These are phyloP conservation scores for Temnothorax rugatulus DNA, from an alignment of 2,888 invertebrate species.

Conservation along the genomic window DNA sequence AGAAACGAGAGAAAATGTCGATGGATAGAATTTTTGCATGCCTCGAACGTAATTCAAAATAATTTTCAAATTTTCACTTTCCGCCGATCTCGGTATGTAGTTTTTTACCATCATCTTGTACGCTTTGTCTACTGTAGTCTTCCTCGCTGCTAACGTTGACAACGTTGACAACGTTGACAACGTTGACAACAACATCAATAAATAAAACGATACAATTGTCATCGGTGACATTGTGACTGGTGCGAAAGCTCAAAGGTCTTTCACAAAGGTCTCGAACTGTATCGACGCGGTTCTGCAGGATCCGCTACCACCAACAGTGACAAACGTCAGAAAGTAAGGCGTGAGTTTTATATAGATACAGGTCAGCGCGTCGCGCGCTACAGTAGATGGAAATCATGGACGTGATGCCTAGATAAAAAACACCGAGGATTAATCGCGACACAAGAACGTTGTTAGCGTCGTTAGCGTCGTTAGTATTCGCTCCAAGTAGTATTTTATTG, in stretches of 20 bases:
- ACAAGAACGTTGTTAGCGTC: not conserved
- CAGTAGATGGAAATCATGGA: conserved; percentile 33
- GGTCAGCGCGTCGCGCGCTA: not conserved
- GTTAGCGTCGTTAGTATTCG: too few relatives aligned
- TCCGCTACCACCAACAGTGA: not conserved
- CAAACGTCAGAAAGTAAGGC: not conserved
- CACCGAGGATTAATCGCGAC: not conserved
- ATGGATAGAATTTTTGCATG: conserved; percentile 66
- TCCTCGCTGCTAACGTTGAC: not conserved
- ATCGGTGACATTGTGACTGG: not conserved
- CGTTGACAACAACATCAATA: not conserved
- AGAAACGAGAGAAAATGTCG: conserved; percentile 65
- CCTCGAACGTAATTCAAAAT: conserved; percentile 65
- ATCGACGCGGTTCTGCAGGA: not conserved
- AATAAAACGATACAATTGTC: not conserved
- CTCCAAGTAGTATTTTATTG: conserved; percentile 25
- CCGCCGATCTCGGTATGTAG: not conserved
- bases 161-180: not conserved
- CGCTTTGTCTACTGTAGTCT: not conserved
- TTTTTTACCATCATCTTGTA: not conserved
- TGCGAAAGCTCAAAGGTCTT: too few relatives aligned
- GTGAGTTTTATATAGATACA: conserved; percentile 13
- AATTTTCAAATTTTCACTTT: conserved; percentile 61
- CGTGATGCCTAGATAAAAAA: not conserved
- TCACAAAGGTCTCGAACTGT: not conserved